Conservation (phyloP, 2,113 vertebrate species). For the Hippocampus abdominalis region DNA sequence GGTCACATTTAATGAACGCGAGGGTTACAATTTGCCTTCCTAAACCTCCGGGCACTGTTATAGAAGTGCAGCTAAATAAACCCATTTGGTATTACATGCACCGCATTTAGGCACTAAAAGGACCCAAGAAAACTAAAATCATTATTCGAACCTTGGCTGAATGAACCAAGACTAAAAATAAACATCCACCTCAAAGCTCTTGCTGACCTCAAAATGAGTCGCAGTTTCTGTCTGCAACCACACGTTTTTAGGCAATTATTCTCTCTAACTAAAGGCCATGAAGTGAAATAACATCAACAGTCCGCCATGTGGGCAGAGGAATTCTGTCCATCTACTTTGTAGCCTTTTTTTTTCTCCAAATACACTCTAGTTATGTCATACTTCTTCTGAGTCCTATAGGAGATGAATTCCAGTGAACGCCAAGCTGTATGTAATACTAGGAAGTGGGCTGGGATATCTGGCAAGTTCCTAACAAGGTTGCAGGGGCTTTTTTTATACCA, state of each 20-base stretch:
- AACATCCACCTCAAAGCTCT: background rate
- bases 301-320: background rate
- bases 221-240: background rate
- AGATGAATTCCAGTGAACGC: constrained; percentile 47
- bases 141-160: constrained; percentile 7
- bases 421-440: constrained; percentile 15
- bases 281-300: background rate
- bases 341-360: background rate
- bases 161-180: constrained; percentile 7
- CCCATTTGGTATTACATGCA: background rate
- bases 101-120: constrained; percentile 6
- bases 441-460: constrained; percentile 25
- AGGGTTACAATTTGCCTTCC: background rate
- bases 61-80: background rate
- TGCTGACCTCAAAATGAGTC: background rate
- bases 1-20: background rate
- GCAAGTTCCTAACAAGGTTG: background rate
- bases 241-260: background rate
- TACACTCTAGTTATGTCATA: constrained; percentile 9
- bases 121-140: constrained; percentile 6
- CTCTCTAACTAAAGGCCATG: background rate
- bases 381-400: constrained; percentile 4
- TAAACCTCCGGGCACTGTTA: background rate
- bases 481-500: background rate
- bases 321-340: background rate